Percentiles rank a stretch among this genome's conserved stretches.
Conservation (phyloP, 2,888 invertebrate species). For the Callosobruchus maculatus region DNA sequence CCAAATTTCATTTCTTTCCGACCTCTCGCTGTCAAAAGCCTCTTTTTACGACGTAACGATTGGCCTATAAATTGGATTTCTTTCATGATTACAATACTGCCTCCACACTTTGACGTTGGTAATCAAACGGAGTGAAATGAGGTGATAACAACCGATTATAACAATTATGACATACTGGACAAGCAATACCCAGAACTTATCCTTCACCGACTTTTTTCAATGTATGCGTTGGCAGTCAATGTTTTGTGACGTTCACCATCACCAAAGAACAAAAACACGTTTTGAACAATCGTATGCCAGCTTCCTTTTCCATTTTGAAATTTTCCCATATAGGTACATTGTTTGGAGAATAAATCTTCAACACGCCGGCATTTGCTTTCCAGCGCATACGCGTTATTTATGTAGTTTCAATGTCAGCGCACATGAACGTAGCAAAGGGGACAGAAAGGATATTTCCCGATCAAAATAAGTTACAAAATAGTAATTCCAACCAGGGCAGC, state of each 20-base stretch:
- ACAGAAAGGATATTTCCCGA: too few species aligned
- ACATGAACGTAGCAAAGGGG: not conserved
- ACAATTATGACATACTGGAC: too few species aligned
- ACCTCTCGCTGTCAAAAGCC: too few species aligned
- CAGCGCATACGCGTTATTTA: not conserved
- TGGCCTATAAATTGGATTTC: too few species aligned
- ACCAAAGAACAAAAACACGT: not conserved
- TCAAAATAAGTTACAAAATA: too few species aligned
- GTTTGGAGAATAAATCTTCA: not conserved
- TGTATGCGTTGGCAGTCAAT: not conserved
- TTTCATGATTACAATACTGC: too few species aligned
- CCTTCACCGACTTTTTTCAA: not conserved
- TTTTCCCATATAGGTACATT: not conserved
- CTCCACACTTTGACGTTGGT: too few species aligned
- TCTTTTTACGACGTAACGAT: too few species aligned
- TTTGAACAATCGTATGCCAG: not conserved
- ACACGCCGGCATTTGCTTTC: not conserved
- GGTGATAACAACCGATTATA: too few species aligned
- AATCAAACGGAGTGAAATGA: too few species aligned
- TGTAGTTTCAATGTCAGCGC: not conserved
- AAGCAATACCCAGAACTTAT: not conserved
- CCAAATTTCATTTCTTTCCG: too few species aligned
- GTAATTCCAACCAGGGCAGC: too few species aligned
- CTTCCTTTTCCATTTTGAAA: not conserved
- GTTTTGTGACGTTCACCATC: not conserved